Conservation (phyloP, 1,140 invertebrate genomes). For the Alviniconcha marisindica region DNA sequence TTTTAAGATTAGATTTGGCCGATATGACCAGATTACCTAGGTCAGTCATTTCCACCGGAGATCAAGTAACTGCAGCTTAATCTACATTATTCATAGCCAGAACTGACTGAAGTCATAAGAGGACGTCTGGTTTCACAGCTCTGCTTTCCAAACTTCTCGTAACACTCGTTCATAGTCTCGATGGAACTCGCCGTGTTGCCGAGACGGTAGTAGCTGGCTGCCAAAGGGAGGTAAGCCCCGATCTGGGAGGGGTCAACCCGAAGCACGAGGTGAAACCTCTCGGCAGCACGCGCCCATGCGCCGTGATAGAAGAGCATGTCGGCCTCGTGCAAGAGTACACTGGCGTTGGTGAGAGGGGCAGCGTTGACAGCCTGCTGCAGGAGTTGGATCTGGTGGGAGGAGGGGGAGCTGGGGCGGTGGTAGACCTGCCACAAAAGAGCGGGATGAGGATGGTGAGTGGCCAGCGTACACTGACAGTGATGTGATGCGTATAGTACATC, state of each 20-base stretch:
- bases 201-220: not conserved
- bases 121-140: not conserved
- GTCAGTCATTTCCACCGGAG: too few species aligned
- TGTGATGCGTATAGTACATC: too few species aligned
- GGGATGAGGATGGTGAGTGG: too few species aligned
- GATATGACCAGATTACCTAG: too few species aligned
- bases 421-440: not conserved
- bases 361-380: slow-evolving; percentile 37
- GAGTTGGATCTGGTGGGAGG: not conserved
- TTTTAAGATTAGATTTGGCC: too few species aligned
- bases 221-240: slow-evolving; percentile 35
- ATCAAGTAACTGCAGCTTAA: too few species aligned
- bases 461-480: too few species aligned
- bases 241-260: not conserved
- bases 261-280: slow-evolving; percentile 46
- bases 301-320: slow-evolving; percentile 56
- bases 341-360: slow-evolving; percentile 57
- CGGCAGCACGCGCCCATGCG: slow-evolving; percentile 51
- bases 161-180: not conserved
- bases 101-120: too few species aligned
- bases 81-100: too few species aligned
- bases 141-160: not conserved
- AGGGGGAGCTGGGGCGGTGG: not conserved
- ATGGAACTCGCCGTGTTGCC: not conserved
- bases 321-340: slow-evolving; percentile 65